phyloP scores from a whole-genome alignment of 1,140 invertebrate genomes.

The Meloidogyne exigua region DNA sequence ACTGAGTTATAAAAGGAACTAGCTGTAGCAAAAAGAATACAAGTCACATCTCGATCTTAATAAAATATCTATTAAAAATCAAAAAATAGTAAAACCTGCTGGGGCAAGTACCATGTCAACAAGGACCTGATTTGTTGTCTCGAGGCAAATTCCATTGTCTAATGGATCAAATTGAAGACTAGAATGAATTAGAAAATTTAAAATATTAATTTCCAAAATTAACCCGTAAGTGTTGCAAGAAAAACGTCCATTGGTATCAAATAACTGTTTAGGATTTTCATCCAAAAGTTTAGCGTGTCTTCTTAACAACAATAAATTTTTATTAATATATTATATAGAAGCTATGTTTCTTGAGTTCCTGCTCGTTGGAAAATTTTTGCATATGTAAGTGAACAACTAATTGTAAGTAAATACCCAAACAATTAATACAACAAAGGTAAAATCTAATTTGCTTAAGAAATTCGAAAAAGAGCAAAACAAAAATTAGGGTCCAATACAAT shows the following conservation, averaged over 20 bases:
- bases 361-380: too few relatives aligned
- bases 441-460: too few relatives aligned
- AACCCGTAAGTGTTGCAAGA: constrained; percentile 9
- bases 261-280: constrained; percentile 8
- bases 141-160: constrained; percentile 29
- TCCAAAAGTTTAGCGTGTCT: background rate
- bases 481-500: too few relatives aligned
- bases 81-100: background rate
- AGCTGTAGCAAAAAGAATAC: constrained; percentile 31
- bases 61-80: background rate
- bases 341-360: too few relatives aligned
- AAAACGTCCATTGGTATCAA: constrained; percentile 16
- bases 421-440: too few relatives aligned
- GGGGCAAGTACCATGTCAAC: constrained; percentile 27
- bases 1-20: constrained; percentile 8
- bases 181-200: constrained; percentile 2
- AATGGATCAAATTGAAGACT: constrained; percentile 27
- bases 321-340: too few relatives aligned
- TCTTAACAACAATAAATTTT: background rate
- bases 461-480: too few relatives aligned
- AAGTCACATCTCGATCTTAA: constrained; percentile 33
- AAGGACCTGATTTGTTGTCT: constrained; percentile 13
- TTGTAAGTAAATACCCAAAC: too few relatives aligned
- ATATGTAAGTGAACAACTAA: too few relatives aligned
- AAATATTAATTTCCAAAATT: background rate